Evolutionary conservation across 2,113 vertebrate genomes (phyloP), one percentile per base, ranked within the genome.

Genomic region (Daubentonia madagascariensis): DNA sequence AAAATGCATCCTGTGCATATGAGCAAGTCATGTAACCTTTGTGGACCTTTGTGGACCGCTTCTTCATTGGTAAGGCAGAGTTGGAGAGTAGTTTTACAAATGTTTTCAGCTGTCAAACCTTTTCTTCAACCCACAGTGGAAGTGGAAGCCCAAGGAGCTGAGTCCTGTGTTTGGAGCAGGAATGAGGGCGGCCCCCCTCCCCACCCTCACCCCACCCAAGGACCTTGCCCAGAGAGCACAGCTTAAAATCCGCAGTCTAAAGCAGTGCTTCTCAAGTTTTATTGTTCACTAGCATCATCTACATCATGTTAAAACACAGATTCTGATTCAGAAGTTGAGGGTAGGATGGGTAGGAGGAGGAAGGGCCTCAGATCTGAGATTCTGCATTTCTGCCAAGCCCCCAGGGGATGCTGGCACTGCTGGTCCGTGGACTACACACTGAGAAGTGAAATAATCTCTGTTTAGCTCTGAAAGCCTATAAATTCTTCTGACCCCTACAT

Each of bases 41-140:
- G 1, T 0, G 25, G 14, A 0, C 5, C n/a, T 81, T n/a, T n/a
- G n/a, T n/a, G n/a, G n/a, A n/a, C 48, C 3, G 0, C 14, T 10
- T 43, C 75, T 48, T 79, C 40, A 9, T 5, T 37, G 61, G 63
- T 16, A 57, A 54, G 6, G 13, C n/a, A 40, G 13, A 59, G 32
- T 1, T 1, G 1, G 40, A 52, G 20, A 81, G 2, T 17, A 13
- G 5, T 16, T 10, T 83, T 68, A 59, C 85, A 61, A n/a, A 10
- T 35, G 37, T 45, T 75, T 79, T 50, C 23, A 65, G 57, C 37
- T 10, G 48, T 54, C 65, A 48, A 30, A n/a, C 13, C 4, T 89
- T 72, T 93, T 50, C 37, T 88, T 32, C 13, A 61, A 35, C 23
- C 61, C 85, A 43, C 17, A 72, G 22, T 18, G 43, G 23, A 79